Evolutionary conservation across 2,888 invertebrate genomes (phyloP), one percentile per base, ranked within the genome.

Genomic region (Drosophila kanekoi): DNA sequence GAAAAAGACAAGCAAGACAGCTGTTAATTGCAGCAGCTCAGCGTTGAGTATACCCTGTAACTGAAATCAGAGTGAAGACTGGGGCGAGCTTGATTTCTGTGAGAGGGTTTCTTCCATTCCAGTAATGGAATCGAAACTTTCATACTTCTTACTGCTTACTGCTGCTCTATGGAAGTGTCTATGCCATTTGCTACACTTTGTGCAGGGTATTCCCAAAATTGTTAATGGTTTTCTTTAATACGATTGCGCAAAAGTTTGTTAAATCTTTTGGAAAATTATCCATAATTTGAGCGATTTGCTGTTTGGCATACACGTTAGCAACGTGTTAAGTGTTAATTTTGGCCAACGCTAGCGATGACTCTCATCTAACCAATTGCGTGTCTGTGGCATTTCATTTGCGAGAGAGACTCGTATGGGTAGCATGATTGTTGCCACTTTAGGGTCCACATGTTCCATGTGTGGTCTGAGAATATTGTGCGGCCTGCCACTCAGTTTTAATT

Each of bases 201-300:
- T 13, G 18, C 33, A 35, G 72, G 67, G 61, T 77, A 77, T 67
- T 18, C 1, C 0, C 9, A 28, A 20, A 56, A 51, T 37, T 53
- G 44, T 41, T 43, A 28, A 14, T 56, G 35, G 32, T 23, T 76
- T 41, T 18, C 40, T 54, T 61, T 14, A 53, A 48, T 38, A 52
- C 51, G 20, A 58, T 69, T 69, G 72, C 72, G 43, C 48, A 58
- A 62, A 52, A 53, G 41, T 68, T 66, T 69, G 79, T 87, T 84
- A 71, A 87, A 85, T 85, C 71, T 79, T 52, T 72, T 68, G 82
- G 79, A 81, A 87, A 83, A 87, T 77, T 69, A 73, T 70, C 57
- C 49, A 48, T 70, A 71, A 81, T 81, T 87, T 79, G 70, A 58
- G 49, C 69, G 58, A 69, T 60, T 67, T 59, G 43, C 40, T 74